Percentiles rank a stretch among this genome's conserved stretches.
Conservation (phyloP, 2,797 vertebrate genomes). For the Fistularia commersonii region DNA sequence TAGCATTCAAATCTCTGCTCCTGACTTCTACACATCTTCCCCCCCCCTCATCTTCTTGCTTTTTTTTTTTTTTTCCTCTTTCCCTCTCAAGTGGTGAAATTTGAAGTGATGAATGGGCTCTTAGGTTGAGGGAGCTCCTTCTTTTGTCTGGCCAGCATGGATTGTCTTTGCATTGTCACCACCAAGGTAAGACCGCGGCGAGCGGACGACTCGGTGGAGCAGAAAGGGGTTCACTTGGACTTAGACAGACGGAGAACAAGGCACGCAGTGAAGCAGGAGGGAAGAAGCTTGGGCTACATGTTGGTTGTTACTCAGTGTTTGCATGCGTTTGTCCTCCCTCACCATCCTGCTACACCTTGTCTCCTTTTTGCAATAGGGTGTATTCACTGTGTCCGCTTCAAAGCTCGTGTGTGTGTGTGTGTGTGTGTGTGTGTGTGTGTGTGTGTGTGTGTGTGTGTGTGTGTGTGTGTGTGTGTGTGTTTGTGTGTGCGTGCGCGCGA, state of each 20-base stretch:
- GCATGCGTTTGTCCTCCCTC: slow-evolving; percentile 14
- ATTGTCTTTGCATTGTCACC: slow-evolving; percentile 98
- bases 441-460: no score
- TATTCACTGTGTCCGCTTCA: no score
- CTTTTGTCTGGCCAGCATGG: slow-evolving; percentile 83
- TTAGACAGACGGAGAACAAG: slow-evolving; percentile 18
- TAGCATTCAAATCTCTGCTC: no score
- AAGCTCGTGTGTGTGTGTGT: no score
- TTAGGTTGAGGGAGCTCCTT: slow-evolving; percentile 66
- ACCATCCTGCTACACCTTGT: background rate
- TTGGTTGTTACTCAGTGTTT: slow-evolving; percentile 19
- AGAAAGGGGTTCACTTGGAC: slow-evolving; percentile 22
- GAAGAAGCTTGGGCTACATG: slow-evolving; percentile 21
- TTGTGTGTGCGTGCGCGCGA: no score
- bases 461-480: no score
- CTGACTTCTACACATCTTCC: slow-evolving; percentile 19
- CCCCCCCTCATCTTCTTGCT: slow-evolving; percentile 62
- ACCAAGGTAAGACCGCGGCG: slow-evolving; percentile 87
- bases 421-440: no score
- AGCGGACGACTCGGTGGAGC: slow-evolving; percentile 30
- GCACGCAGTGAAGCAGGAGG: slow-evolving; percentile 34
- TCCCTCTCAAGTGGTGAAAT: slow-evolving; percentile 48
- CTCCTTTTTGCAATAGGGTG: no score
- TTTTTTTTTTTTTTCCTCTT: slow-evolving; percentile 2
- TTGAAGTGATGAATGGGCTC: slow-evolving; percentile 79